Conservation (phyloP, 2,888 invertebrate species). For the Eristalinus sepulchralis region DNA sequence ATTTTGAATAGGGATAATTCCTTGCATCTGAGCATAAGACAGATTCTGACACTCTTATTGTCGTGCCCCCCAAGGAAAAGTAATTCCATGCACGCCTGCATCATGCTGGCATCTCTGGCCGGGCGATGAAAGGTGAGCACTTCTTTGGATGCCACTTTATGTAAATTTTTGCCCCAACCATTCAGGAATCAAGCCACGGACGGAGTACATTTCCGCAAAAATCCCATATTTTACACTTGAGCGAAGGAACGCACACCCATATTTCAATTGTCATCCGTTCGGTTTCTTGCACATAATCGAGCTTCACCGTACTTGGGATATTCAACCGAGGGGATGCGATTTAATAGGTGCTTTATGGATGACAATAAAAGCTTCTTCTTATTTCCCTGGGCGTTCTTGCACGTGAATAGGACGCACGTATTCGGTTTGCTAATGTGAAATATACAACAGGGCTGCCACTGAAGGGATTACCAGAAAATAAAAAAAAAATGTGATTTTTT, state of each 20-base stretch:
- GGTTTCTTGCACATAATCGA: background rate
- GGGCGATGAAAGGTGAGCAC: constrained; percentile 14
- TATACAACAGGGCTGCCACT: background rate
- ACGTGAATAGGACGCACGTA: background rate
- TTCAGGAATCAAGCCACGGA: background rate
- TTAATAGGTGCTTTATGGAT: background rate
- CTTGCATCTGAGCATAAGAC: background rate
- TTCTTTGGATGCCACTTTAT: constrained; percentile 6
- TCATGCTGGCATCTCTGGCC: background rate
- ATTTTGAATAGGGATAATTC: background rate
- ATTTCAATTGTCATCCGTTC: background rate
- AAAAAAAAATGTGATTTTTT: background rate
- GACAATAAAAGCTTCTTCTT: background rate
- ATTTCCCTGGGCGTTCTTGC: background rate
- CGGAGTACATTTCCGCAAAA: background rate
- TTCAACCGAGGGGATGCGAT: background rate
- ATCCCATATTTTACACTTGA: background rate
- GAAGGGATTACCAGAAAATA: background rate
- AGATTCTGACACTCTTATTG: background rate
- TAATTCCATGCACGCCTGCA: constrained; percentile 10
- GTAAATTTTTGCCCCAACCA: background rate
- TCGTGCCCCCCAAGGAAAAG: background rate
- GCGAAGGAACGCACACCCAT: background rate
- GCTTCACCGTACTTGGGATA: background rate
- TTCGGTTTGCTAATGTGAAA: background rate